phyloP scores from a whole-genome alignment of 37 sponge, comb jelly and placozoan species.

The Amphimedon queenslandica region DNA sequence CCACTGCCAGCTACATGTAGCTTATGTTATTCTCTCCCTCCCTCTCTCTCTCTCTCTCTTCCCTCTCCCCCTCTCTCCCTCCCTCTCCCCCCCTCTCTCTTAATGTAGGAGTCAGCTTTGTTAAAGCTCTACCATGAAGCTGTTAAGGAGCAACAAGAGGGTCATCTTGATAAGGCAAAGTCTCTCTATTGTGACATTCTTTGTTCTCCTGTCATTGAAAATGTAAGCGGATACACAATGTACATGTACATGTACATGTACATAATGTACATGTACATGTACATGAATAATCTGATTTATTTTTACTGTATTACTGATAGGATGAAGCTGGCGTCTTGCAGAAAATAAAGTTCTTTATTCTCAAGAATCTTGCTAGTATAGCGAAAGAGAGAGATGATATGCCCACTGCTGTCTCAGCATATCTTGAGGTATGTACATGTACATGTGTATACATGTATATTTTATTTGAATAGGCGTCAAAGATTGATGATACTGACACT shows the following conservation, averaged over 20 bases:
- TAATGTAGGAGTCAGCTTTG: conserved; percentile 54
- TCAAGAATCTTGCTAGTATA: conserved; percentile 58
- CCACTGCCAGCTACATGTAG: background rate
- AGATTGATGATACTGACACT: conserved; percentile 43
- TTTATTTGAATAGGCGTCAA: conserved; percentile 42
- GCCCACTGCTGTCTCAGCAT: conserved; percentile 54
- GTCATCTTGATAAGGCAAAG: conserved; percentile 31
- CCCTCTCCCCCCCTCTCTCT: background rate
- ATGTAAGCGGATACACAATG: background rate
- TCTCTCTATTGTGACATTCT: conserved; percentile 55
- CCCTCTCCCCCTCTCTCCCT: background rate
- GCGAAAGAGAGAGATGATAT: conserved; percentile 45
- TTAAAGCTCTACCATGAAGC: conserved; percentile 56
- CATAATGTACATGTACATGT: background rate
- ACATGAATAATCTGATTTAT: background rate
- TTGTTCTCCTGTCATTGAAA: conserved; percentile 35
- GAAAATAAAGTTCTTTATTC: conserved; percentile 54
- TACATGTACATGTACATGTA: background rate
- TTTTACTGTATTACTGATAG: background rate
- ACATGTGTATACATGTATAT: background rate
- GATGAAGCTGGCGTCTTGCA: background rate
- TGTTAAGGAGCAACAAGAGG: conserved; percentile 50
- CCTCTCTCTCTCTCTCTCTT: background rate
- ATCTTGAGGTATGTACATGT: conserved; percentile 63
- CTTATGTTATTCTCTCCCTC: background rate